Evolutionary conservation across 2,797 vertebrate genomes (phyloP), one percentile per base, ranked within the genome.

Genomic region (Coccyzus lansbergi): DNA sequence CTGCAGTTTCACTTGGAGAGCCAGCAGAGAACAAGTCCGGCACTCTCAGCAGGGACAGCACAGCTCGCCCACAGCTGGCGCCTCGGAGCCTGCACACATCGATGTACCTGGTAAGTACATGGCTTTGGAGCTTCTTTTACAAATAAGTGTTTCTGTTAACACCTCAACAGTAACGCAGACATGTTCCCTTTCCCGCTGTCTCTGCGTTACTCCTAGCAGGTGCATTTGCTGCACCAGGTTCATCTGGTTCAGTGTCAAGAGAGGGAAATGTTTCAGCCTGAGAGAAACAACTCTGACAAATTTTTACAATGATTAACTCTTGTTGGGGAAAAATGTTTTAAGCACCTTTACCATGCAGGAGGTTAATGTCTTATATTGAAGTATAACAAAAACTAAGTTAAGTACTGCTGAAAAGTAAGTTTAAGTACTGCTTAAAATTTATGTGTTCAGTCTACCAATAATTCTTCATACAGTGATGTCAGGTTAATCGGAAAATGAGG

Each of bases 1-100:
- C 98, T 97, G 98, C 97, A 98, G 98, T 98, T 98, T 98, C 97
- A 97, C 97, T 95, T 85, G 95, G 96, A 91, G 92, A 96, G 96
- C 87, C 72, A 96, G 96, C 95, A 97, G 97, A 97, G 97, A 97
- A 97, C 98, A 98, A 97, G 97, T 97, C 97, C 97, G 97, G 97
- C 97, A 97, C 95, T 92, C 90, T 13, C 92, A 92, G 96, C 96
- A 96, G 95, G 92, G 93, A 94, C 98, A 96, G 96, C 96, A 92
- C 94, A 77, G 95, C 96, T 68, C 68, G 48, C 83, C 93, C 42
- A 49, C 88, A 68, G 52, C 8, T 56, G 65, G 56, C 94, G 62
- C 85, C 83, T 64, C 33, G 76, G 76, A 52, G 78, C 72, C 51
- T 95, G 82, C 88, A 48, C 90, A 95, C 94, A 46, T 14, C 92